phyloP scores from a whole-genome alignment of 2,113 vertebrate species.

The Pituophis catenifer region DNA sequence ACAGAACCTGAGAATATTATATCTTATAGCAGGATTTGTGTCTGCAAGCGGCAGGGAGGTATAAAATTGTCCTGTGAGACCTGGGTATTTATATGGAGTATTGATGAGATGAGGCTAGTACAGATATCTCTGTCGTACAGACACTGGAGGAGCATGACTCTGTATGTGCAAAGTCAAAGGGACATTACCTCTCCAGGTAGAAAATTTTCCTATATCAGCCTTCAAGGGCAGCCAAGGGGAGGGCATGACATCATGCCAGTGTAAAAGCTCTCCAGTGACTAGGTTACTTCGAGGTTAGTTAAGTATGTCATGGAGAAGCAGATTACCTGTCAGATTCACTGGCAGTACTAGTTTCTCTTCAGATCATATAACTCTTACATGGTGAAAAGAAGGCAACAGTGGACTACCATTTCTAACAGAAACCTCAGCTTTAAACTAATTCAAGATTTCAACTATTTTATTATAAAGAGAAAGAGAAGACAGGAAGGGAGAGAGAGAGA shows the following conservation, averaged over 20 bases:
- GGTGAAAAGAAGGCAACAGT: not conserved
- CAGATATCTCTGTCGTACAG: not conserved
- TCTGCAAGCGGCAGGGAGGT: not conserved
- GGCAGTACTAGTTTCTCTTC: not conserved
- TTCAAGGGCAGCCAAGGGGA: not conserved
- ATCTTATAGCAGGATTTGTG: not conserved
- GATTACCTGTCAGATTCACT: not conserved
- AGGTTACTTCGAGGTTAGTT: not conserved
- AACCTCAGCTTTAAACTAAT: not conserved
- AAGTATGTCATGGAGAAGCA: not conserved
- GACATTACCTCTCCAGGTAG: not conserved
- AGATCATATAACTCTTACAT: not conserved
- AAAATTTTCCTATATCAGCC: not conserved
- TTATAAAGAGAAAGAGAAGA: not conserved
- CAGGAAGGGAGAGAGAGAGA: not conserved
- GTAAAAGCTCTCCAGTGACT: not conserved
- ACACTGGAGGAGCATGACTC: not conserved
- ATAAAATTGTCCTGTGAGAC: not conserved
- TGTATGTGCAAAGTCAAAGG: not conserved
- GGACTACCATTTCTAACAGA: not conserved
- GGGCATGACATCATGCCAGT: not conserved
- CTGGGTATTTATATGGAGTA: not conserved
- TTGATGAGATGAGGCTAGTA: not conserved
- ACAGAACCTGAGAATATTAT: not conserved
- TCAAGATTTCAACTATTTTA: rapidly evolving